Evolutionary conservation across 2,113 vertebrate species (phyloP), one percentile per base, ranked within the genome.

Genomic region (Pogonocichla stellata): DNA sequence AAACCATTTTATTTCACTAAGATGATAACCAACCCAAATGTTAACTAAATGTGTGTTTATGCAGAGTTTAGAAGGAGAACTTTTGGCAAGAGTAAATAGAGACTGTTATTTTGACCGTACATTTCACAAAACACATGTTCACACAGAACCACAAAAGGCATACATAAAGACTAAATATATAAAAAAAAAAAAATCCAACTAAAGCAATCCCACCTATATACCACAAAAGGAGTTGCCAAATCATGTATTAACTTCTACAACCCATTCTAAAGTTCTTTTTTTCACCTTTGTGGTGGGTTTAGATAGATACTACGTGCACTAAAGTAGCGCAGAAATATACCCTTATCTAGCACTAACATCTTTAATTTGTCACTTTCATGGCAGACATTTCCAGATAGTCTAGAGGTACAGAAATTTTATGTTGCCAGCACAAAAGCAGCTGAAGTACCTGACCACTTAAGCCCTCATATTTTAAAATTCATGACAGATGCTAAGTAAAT

Each of bases 111-210:
- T 96, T 95, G 93, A 96, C 79, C 79, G 0, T 74, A 83, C 62
- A 84, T 94, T 90, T 95, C 95, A 95, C 86, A 91, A 91, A 95
- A 94, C 95, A 95, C 93, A 93, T 96, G 90, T 93, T 96, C 82
- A 34, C 53, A 53, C 79, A 93, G 81, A 95, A 91, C 58, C 60
- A 91, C 65, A 89, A 93, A 93, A 94, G 61, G 40, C 77, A 66
- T 54, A 78, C 19, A 58, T 81, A 53, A n/a, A 74, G 72, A 67
- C 61, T 77, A 90, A 96, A 90, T 61, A 57, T 22, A 92, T 12
- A 38, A 56, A 57, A 65, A 54, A 75, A 73, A 51, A 65, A 48
- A 42, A 40, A 7, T 20, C 15, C 31, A 60, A 33, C 48, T 43
- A 83, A 71, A 75, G 17, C n/a, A 36, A 17, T 80, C 38, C 48